phyloP scores from a whole-genome alignment of 2,113 vertebrate species.

The Chamaetylas fuelleborni region DNA sequence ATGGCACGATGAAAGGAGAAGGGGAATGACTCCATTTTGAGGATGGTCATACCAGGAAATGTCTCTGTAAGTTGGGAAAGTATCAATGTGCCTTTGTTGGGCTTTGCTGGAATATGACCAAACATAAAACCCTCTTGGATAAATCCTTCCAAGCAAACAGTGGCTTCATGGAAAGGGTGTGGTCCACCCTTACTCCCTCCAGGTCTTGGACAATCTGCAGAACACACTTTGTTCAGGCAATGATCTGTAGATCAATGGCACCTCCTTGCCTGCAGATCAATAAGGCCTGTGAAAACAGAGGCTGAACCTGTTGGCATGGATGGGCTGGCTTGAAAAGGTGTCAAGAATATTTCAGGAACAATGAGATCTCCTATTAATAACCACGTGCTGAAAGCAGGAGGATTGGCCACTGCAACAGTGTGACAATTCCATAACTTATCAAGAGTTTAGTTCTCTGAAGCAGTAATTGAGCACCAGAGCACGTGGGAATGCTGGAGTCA shows the following conservation, averaged over 20 bases:
- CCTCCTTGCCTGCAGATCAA: neutral
- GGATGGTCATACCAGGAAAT: accelerated
- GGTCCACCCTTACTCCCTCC: neutral
- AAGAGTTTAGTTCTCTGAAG: neutral
- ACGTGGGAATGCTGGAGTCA: neutral
- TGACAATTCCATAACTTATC: neutral
- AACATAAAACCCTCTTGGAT: neutral
- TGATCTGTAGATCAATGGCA: neutral
- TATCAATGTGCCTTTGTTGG: neutral
- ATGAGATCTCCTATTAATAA: neutral
- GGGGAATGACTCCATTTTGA: neutral
- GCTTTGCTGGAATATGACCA: neutral
- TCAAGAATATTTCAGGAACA: neutral
- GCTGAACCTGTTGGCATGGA: neutral
- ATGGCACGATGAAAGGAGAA: neutral
- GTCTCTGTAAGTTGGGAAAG: accelerated
- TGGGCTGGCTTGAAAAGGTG: neutral
- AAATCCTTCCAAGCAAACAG: neutral
- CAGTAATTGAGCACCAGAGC: accelerated
- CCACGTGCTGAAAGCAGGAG: neutral
- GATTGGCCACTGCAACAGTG: neutral
- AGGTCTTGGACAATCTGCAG: neutral
- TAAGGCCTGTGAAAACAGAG: neutral
- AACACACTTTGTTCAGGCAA: neutral
- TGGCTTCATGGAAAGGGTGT: neutral